Evolutionary conservation across 2,888 invertebrate species (phyloP).

Genomic region (Orthosia gothica): DNA sequence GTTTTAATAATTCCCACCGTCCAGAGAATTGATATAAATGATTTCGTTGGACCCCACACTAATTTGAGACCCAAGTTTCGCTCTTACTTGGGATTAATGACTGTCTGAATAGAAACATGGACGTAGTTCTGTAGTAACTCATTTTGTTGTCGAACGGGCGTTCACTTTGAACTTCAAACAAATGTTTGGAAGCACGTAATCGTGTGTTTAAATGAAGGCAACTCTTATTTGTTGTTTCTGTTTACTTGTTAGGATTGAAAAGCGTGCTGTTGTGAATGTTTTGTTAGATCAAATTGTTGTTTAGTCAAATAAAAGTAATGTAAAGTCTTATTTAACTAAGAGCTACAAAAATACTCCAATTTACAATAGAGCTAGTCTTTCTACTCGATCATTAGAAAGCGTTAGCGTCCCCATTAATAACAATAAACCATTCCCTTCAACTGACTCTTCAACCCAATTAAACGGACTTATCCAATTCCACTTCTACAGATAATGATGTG

Average conservation of each 20-base stretch:
- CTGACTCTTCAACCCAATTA: conserved; percentile 11
- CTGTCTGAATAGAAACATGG: conserved; percentile 70
- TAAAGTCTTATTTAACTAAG: conserved; percentile 15
- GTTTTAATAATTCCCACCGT: conserved; percentile 86
- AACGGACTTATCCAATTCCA: background rate
- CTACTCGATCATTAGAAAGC: conserved; percentile 1
- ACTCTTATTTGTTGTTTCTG: conserved; percentile 56
- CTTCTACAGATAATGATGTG: background rate
- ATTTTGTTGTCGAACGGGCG: conserved; percentile 71
- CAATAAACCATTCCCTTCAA: conserved; percentile 12
- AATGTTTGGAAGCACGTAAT: conserved; percentile 63
- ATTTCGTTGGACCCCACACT: conserved; percentile 76
- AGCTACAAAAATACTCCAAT: background rate
- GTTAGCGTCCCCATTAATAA: conserved; percentile 5
- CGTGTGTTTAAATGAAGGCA: conserved; percentile 59
- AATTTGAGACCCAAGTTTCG: conserved; percentile 71
- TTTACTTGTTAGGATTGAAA: conserved; percentile 47
- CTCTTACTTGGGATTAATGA: conserved; percentile 70
- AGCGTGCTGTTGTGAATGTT: conserved; percentile 36
- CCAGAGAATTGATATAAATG: conserved; percentile 85
- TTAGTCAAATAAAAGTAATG: conserved; percentile 18
- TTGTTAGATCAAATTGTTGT: conserved; percentile 22
- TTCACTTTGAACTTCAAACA: conserved; percentile 71
- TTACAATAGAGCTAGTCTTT: background rate
- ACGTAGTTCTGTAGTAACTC: conserved; percentile 63